phyloP scores from a whole-genome alignment of 2,113 vertebrate species.

The Bubalus kerabau region DNA sequence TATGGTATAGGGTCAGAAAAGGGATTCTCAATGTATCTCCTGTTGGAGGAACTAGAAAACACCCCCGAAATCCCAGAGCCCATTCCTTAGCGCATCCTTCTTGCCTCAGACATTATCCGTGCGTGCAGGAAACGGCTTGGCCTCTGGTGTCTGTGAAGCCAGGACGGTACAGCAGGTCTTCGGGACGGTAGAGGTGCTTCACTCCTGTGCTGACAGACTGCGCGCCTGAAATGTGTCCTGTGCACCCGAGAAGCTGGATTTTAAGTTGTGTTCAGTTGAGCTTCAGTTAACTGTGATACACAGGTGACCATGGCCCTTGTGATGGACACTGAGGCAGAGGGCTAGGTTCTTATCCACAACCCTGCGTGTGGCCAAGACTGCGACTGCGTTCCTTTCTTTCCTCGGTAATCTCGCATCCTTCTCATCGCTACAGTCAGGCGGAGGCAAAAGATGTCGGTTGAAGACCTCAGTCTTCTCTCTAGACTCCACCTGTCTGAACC shows the following conservation, averaged over 20 bases:
- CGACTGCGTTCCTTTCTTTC: rapidly evolving
- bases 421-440: neutral
- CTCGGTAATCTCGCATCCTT: rapidly evolving
- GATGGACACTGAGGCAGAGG: too few relatives aligned
- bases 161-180: rapidly evolving
- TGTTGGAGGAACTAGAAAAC: neutral
- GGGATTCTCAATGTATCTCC: rapidly evolving
- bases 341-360: rapidly evolving
- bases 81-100: neutral
- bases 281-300: neutral
- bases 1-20: rapidly evolving
- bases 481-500: rapidly evolving
- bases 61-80: rapidly evolving
- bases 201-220: rapidly evolving
- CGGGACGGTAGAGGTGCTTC: rapidly evolving
- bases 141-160: neutral
- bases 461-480: too few relatives aligned
- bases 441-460: rapidly evolving
- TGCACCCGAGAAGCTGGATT: rapidly evolving
- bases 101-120: rapidly evolving
- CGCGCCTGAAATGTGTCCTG: rapidly evolving
- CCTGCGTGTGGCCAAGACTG: rapidly evolving
- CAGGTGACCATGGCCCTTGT: rapidly evolving
- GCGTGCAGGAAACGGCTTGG: rapidly evolving
- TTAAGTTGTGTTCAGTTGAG: rapidly evolving